Evolutionary conservation across 2,797 vertebrate genomes (phyloP).

Genomic region (Scolopax bukidnonensis): DNA sequence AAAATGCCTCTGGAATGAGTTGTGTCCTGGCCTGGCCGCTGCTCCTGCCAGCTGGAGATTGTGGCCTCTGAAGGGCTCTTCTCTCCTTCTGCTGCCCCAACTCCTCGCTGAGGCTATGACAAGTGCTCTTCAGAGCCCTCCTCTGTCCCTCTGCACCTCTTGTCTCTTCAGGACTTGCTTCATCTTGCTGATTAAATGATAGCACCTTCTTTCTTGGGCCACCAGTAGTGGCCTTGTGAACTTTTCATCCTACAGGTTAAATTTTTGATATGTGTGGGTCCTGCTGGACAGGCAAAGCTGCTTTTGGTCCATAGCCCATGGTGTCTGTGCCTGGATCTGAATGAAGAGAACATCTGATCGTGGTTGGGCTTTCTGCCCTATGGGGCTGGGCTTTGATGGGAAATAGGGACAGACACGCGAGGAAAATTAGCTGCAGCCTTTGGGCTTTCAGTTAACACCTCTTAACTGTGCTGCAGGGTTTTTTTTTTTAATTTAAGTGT

Average conservation of each 20-base stretch:
- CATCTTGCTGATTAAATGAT: background rate
- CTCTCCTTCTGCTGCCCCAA: background rate
- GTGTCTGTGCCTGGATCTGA: background rate
- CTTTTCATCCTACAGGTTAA: background rate
- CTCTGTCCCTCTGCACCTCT: background rate
- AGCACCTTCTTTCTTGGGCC: background rate
- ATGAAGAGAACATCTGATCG: background rate
- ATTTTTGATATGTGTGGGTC: fast-evolving
- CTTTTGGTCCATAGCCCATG: background rate
- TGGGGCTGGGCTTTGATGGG: background rate
- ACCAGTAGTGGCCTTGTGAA: background rate
- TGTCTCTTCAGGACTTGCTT: background rate
- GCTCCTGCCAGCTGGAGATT: background rate
- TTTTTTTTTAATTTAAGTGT: background rate
- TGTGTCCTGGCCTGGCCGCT: background rate
- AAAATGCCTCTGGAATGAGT: background rate
- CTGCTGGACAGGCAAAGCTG: background rate
- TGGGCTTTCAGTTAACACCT: background rate
- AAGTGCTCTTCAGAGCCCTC: background rate
- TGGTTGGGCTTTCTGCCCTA: background rate
- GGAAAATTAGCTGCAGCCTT: background rate
- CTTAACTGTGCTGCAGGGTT: background rate
- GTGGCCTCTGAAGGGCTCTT: fast-evolving
- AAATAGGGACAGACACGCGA: background rate
- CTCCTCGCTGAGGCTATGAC: background rate